Base-by-base conservation (phyloP, 2,888 invertebrate genomes). In the Adela reaumurella region DNA sequence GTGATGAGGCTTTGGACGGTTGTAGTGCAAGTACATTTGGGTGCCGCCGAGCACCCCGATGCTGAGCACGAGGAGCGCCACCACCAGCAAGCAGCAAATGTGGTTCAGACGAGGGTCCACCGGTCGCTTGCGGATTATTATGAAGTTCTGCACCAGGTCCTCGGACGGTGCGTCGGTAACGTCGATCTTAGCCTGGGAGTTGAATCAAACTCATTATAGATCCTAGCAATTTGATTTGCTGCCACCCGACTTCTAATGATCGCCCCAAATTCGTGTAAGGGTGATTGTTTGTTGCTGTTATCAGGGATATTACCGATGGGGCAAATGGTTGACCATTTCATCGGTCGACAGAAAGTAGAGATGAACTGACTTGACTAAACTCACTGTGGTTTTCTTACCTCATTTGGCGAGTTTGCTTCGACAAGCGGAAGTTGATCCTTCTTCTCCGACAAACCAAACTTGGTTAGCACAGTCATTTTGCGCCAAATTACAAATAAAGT, bases 381-480 rank as follows among this genome's bases (percentile, higher is more conserved):
- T n/a, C n/a, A n/a, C n/a, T n/a, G n/a, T n/a, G 4, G 24, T 24
- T 55, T 58, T 63, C 64, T 53, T 54, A 70, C 70, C 65, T 72
- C 65, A 59, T 68, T 61, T 54, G 59, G 54, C 59, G 60, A 54
- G 54, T 56, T 55, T 56, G 78, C 74, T 49, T 81, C 80, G 43
- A 87, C 85, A 58, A 89, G 67, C 46, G 89, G 88, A 57, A 74
- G 59, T 82, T 83, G 58, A 82, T 87, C 85, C 43, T 73, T 70
- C 71, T 90, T 90, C 70, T 89, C 89, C 54, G 88, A 85, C 48
- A 83, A 80, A 53, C 85, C 82, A 20, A 88, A 84, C 67, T 90
- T 92, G 6, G 88, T 88, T 59, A 92, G 78, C 65, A 92, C 85
- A 53, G 92, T 92, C 92, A 93, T 93, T 56, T 62, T 79, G 35